Evolutionary conservation across 2,797 vertebrate genomes (phyloP), one percentile per base, ranked within the genome.

Genomic region (Chaetophractus vellerosus): DNA sequence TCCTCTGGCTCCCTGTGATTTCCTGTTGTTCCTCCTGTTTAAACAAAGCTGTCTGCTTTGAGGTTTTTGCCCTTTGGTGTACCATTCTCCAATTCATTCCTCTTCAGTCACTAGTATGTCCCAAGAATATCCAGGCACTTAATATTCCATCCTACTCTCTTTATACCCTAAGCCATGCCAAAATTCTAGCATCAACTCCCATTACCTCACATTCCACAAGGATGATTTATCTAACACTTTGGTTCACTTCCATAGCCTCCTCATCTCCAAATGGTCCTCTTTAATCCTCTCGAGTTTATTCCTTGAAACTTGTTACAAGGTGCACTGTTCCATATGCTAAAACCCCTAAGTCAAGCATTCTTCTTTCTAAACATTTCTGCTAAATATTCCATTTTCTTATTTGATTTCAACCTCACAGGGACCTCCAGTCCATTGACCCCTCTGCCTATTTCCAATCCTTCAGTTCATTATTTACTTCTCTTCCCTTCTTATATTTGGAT

Each of bases 51-150:
- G 4, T 80, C 55, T 90, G 26, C 52, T 84, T 91, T 59, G 41
- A 91, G 33, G 14, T 59, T 89, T 93, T 48, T 89, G 15, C n/a
- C 28, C 71, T 95, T 94, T 18, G 15, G 50, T 21, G 52, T 55
- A 52, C 28, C 3, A n/a, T 90, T 88, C 41, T 66, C 68, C 52
- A 52, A 15, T 90, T 36, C 91, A 66, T 74, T 83, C 41, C 33
- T 88, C 41, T 93, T 81, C 55, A 84, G 55, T 84, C 64, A 82
- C 78, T 33, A 45, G 28, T 72, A 41, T 68, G 10, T 26, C 36
- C 18, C 41, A 78, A 24, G 41, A 78, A 64, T 57, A 86, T 93
- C 59, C 36, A 68, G 14, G 69, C 57, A 85, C n/a, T 68, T 93
- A 74, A 50, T 68, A 87, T 64, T 61, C 57, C 5, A 72, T 63